phyloP scores from a whole-genome alignment of 2,888 invertebrate species.

The Amiota communis region DNA sequence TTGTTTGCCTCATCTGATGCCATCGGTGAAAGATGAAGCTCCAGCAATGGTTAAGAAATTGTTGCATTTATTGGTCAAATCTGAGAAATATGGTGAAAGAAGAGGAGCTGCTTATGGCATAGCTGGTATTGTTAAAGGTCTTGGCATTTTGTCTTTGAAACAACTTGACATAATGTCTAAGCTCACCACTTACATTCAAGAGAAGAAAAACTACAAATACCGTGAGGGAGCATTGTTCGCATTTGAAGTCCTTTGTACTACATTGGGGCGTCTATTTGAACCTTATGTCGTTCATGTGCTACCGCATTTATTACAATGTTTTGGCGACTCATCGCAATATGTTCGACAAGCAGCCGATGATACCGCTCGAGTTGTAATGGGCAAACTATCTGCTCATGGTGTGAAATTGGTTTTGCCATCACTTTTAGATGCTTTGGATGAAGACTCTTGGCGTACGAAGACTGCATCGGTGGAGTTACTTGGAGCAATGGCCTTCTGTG shows the following conservation, averaged over 20 bases:
- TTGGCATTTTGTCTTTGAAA: conserved; percentile 95
- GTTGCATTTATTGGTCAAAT: conserved; percentile 88
- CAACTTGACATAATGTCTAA: conserved; percentile 97
- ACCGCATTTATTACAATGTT: conserved; percentile 93
- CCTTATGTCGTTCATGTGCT: conserved; percentile 98
- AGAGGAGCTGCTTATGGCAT: conserved; percentile 98
- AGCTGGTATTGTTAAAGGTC: conserved; percentile 96
- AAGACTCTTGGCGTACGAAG: conserved; percentile 99
- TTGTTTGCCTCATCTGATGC: conserved; percentile 94
- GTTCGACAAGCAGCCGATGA: conserved; percentile 97
- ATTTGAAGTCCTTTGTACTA: conserved; percentile 94
- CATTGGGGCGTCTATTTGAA: conserved; percentile 94
- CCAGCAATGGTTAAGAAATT: conserved; percentile 90
- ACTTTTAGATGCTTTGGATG: conserved; percentile 91
- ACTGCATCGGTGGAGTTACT: conserved; percentile 95
- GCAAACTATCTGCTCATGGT: conserved; percentile 95
- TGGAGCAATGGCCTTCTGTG: conserved; percentile 99
- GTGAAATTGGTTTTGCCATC: conserved; percentile 97
- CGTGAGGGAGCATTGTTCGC: conserved; percentile 97
- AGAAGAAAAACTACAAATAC: conserved; percentile 95
- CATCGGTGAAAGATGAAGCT: conserved; percentile 92
- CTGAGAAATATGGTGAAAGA: conserved; percentile 87
- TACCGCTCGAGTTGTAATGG: conserved; percentile 95
- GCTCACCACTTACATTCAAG: conserved; percentile 93
- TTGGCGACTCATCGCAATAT: conserved; percentile 96